Base-by-base conservation (phyloP, 2,797 vertebrate species). In the Catamblyrhynchus diadema region DNA sequence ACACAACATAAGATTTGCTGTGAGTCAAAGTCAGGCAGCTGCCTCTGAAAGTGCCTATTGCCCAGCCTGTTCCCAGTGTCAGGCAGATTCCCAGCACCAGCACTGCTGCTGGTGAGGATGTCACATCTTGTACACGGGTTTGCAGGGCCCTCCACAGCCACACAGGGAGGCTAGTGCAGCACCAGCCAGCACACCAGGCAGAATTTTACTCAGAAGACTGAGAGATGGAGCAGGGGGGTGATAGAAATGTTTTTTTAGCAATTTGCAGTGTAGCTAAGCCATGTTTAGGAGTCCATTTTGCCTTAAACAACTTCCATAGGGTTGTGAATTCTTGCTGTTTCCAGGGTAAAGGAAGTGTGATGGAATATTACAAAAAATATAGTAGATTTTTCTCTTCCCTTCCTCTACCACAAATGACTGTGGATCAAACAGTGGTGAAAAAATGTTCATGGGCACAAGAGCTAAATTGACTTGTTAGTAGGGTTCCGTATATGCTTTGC, bases 101-200 rank as follows among this genome's bases (percentile, higher is more conserved):
- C n/a, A 8, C 13, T 27, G 22, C 61, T 47, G 54, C 21, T 81
- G 30, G 18, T 47, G 44, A 81, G 59, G 54, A 25, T 13, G 14
- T 22, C 35, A 4, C 4, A 1, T 47, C 14, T 50, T 22, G 0
- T 8, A 15, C 3, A 2, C 0, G 15, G 12, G 6, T 56, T 71
- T 78, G 28, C 53, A 56, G 56, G 19, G 44, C 33, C 28, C 32
- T 85, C 12, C 61, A 22, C 48, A 71, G 53, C 33, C 35, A 33
- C 23, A 24, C 18, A 35, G 32, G 11, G 35, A 48, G 42, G 28
- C 5, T 48, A 21, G 44, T 2, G 15, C 22, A 73, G 56, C n/a
- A 7, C 25, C 7, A 8, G 21, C 6, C 61, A 30, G 50, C 30
- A 41, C 37, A 30, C 4, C 3, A 28, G 30, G 8, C 6, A 12